phyloP scores from a whole-genome alignment of 2,113 vertebrate genomes.

The Callipepla californica region DNA sequence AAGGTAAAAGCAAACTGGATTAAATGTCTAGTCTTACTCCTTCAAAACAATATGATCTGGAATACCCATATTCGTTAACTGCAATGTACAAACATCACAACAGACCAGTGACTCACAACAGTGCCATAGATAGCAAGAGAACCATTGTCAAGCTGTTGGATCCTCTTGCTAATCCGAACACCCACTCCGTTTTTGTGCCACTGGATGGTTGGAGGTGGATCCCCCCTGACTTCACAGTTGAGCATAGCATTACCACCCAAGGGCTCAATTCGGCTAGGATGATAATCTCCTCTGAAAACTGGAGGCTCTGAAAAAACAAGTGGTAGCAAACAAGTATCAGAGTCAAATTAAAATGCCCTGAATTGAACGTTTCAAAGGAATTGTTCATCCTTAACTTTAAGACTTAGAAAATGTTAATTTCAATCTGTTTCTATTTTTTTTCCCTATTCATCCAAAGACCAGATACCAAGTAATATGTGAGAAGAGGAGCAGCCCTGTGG shows the following conservation, averaged over 20 bases:
- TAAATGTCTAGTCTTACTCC: neutral
- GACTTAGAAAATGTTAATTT: neutral
- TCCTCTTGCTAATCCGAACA: conserved; percentile 84
- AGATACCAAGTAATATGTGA: neutral
- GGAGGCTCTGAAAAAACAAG: conserved; percentile 86
- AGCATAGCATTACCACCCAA: conserved; percentile 92
- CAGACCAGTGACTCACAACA: conserved; percentile 80
- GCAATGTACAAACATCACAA: neutral
- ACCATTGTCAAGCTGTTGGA: conserved; percentile 90
- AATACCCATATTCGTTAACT: neutral
- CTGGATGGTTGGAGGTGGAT: conserved; percentile 91
- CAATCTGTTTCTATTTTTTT: neutral
- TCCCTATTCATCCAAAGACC: neutral
- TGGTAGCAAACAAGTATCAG: neutral
- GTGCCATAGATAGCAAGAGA: conserved; percentile 96
- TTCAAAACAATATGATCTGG: neutral
- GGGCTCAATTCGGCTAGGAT: conserved; percentile 88
- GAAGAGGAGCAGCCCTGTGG: neutral
- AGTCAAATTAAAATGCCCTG: neutral
- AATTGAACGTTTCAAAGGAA: neutral
- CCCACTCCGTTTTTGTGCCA: conserved; percentile 91
- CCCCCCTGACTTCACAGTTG: conserved; percentile 94
- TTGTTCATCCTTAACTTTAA: neutral
- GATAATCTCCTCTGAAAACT: conserved; percentile 90
- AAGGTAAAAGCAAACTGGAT: neutral